These are phyloP conservation scores for Hassar affinis DNA, from an alignment of 2,113 vertebrate genomes.

Conservation along the genomic window DNA sequence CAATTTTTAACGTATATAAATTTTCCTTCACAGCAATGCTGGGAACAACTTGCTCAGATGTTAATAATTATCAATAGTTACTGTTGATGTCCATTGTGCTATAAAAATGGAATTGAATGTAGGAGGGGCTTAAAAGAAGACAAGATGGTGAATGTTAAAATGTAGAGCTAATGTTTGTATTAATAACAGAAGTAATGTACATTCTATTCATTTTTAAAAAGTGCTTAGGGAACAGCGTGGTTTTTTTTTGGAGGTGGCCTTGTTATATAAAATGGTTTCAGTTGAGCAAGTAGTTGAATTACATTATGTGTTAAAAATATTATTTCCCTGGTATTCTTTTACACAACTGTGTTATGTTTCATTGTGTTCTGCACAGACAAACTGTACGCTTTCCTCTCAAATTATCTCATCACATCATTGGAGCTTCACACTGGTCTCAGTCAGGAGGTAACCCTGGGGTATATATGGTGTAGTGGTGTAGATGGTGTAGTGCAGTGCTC, in stretches of 20 bases:
- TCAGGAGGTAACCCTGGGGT: not conserved
- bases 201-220: not conserved
- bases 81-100: too few species aligned
- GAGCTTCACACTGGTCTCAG: not conserved
- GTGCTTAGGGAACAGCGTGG: too few species aligned
- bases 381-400: not conserved
- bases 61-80: too few species aligned
- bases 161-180: not conserved
- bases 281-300: not conserved
- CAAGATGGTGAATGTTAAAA: not conserved
- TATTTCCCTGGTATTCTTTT: not conserved
- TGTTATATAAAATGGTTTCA: not conserved
- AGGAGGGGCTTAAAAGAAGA: not conserved
- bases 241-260: too few species aligned
- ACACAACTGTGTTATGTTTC: too few species aligned
- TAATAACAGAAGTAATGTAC: not conserved
- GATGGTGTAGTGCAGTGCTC: constrained; percentile 46
- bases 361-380: not conserved
- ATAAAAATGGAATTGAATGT: not conserved
- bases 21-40: too few species aligned
- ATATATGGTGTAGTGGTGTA: not conserved
- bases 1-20: too few species aligned
- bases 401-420: not conserved
- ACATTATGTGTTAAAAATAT: not conserved
- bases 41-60: too few species aligned